phyloP scores from a whole-genome alignment of 2,888 invertebrate genomes.

The Heliconius cydno region DNA sequence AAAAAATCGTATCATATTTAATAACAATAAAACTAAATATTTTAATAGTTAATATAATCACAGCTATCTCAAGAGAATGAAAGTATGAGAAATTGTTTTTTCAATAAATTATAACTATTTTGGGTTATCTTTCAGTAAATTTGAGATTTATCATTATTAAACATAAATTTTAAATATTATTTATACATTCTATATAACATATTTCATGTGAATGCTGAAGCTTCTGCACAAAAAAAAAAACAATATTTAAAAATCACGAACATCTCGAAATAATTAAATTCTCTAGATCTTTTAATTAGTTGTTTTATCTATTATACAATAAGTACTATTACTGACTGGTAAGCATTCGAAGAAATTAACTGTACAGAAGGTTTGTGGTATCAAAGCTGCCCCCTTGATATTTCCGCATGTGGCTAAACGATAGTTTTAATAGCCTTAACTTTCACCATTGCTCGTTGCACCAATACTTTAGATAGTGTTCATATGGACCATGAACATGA shows the following conservation, averaged over 20 bases:
- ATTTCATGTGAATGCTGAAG: neutral
- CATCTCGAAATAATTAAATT: too few species aligned
- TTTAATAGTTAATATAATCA: too few species aligned
- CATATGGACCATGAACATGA: conserved; percentile 44
- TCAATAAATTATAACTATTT: too few species aligned
- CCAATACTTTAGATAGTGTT: conserved; percentile 20
- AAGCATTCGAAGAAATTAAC: neutral
- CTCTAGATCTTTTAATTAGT: neutral
- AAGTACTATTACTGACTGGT: neutral
- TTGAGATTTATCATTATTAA: too few species aligned
- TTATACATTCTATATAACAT: too few species aligned
- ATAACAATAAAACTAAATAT: too few species aligned
- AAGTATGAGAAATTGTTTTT: too few species aligned
- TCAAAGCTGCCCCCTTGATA: conserved; percentile 28
- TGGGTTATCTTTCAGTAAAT: too few species aligned
- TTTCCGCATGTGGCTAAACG: conserved; percentile 47
- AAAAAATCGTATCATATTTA: too few species aligned
- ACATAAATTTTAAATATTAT: too few species aligned
- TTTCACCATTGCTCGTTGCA: conserved; percentile 48
- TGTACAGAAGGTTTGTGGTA: conserved; percentile 15
- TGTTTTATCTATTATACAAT: neutral
- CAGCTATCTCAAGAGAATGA: too few species aligned
- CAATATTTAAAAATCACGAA: too few species aligned
- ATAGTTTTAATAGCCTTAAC: conserved; percentile 45
- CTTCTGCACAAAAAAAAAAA: neutral